Evolutionary conservation across 2,888 invertebrate genomes (phyloP), one percentile per base, ranked within the genome.

Genomic region (Platycheirus albimanus): DNA sequence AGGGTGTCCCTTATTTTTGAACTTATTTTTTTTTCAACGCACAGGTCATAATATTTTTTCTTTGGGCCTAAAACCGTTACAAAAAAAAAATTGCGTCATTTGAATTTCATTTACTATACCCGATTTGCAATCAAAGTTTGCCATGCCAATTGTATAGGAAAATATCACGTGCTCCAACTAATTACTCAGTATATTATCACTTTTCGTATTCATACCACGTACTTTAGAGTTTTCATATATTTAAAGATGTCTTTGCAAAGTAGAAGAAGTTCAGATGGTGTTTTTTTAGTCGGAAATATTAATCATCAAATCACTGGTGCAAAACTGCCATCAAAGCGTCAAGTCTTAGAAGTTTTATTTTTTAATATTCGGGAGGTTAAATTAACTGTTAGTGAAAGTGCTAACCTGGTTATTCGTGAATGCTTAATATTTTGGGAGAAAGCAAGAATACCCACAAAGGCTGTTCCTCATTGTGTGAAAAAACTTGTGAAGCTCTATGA

Each of bases 401-500:
- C n/a, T n/a, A n/a, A n/a, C n/a, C n/a, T n/a, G n/a, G n/a, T n/a
- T n/a, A n/a, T n/a, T n/a, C n/a, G n/a, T n/a, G n/a, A n/a, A n/a
- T n/a, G n/a, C n/a, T n/a, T n/a, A n/a, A n/a, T n/a, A n/a, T n/a
- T n/a, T n/a, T n/a, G n/a, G n/a, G n/a, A n/a, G n/a, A n/a, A n/a
- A n/a, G n/a, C n/a, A n/a, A n/a, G n/a, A n/a, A n/a, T n/a, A n/a
- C n/a, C n/a, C n/a, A n/a, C 81, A 33, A 85, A 58, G 81, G 56
- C 80, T 70, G 8, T 67, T 15, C 67, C 74, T 17, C 58, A 79
- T 45, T 79, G 79, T 79, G 38, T 28, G 74, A 54, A n/a, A n/a
- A n/a, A n/a, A n/a, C n/a, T n/a, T n/a, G n/a, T n/a, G n/a, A n/a
- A n/a, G n/a, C n/a, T n/a, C 1, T 41, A 41, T 17, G 17, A 41